Base-by-base conservation (phyloP, 2,113 vertebrate species). In the Mus musculus region DNA sequence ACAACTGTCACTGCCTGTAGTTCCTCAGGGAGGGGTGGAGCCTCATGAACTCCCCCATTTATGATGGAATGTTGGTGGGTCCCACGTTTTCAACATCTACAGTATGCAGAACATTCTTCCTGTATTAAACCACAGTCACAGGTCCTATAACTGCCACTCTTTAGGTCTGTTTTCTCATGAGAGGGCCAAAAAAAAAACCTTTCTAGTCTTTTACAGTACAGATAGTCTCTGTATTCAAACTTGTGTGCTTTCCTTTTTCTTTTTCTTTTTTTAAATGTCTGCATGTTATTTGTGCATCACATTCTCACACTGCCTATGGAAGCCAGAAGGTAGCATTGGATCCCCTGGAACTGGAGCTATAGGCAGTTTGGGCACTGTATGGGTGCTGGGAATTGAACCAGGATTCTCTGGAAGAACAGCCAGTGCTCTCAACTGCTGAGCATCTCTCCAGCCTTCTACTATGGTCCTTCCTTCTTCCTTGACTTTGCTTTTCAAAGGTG, bases 401-500 rank as follows among this genome's bases (percentile, higher is more conserved):
- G 33, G 52, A 7, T 56, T 11, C 33, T 56, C 33, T 56, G 78
- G 30, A 81, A 56, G 52, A 81, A 24, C 78, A 56, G 54, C 10
- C 22, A 56, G 52, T 81, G 52, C 19, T n/a, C 78, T 81, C 36
- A 81, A 56, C 52, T 22, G 4, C 33, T 22, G 52, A 56, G 30
- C 10, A 12, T 75, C 72, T 42, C 19, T 42, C 52, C 52, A 54
- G 52, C 52, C 9, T 6, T 73, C 90, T 24, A 26, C 61, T 63
- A 39, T 16, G 26, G 65, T 90, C 30, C 28, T 91, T 90, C 39
- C 82, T 94, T 7, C 63, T 78, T 42, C 42, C 42, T 42, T 88
- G 61, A 92, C n/a, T 73, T 77, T 78, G 56, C 33, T 93, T 76
- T 94, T 93, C 65, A 92, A n/a, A 94, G 56, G 49, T 96, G 52